Conservation (phyloP, 2,888 invertebrate genomes). For the Fragum sueziense region DNA sequence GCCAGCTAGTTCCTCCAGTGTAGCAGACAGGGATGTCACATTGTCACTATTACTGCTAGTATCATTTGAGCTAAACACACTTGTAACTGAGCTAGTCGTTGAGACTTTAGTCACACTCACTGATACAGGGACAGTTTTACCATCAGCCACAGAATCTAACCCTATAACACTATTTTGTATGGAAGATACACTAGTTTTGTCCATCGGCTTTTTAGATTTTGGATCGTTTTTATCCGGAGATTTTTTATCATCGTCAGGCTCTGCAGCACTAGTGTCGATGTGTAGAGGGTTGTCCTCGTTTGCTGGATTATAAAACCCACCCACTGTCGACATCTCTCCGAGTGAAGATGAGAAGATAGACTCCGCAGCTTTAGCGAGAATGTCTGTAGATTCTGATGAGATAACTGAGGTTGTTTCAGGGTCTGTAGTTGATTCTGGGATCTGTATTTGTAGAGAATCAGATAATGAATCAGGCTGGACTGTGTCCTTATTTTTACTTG, state of each 20-base stretch:
- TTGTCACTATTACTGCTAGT: constrained; percentile 34
- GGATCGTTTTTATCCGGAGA: constrained; percentile 46
- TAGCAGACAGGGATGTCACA: constrained; percentile 57
- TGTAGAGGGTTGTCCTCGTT: constrained; percentile 78
- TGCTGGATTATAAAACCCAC: constrained; percentile 76
- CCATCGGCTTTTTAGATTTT: constrained; percentile 20
- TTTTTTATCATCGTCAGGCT: constrained; percentile 67
- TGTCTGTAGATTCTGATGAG: constrained; percentile 67
- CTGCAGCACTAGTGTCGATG: constrained; percentile 76
- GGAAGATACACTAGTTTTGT: constrained; percentile 1
- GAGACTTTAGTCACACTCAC: constrained; percentile 19
- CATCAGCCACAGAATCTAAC: constrained; percentile 43
- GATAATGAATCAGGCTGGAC: constrained; percentile 54
- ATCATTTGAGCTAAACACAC: constrained; percentile 33
- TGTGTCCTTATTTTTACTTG: constrained; percentile 42
- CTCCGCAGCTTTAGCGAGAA: constrained; percentile 82
- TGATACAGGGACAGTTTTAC: constrained; percentile 28
- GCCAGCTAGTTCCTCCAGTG: constrained; percentile 56
- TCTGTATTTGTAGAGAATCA: constrained; percentile 57
- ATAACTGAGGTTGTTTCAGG: constrained; percentile 57
- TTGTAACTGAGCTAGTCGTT: neutral
- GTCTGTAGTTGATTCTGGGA: constrained; percentile 61
- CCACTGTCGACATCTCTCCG: constrained; percentile 68
- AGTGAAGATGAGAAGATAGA: constrained; percentile 79
- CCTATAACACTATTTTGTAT: constrained; percentile 42